Base-by-base conservation (phyloP, 2,797 vertebrate species). In the Centropyge bicolor region DNA sequence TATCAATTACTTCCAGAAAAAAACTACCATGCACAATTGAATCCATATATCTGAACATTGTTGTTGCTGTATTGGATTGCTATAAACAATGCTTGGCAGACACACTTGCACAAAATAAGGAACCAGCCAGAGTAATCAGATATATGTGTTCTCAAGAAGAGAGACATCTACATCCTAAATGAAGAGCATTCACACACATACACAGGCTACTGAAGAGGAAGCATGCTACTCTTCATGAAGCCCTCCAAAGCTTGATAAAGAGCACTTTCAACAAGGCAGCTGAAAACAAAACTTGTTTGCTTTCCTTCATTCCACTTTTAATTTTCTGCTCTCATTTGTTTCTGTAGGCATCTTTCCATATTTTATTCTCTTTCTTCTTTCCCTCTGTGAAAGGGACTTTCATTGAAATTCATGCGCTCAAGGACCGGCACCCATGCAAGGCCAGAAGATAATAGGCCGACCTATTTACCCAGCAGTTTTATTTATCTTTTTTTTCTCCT, bases 341-440 rank as follows among this genome's bases (percentile, higher is more conserved):
- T 86, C 69, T 79, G 68, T 64, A 35, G 78, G 77, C 83, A 86
- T 92, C 68, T 78, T 86, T 61, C 69, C 78, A 84, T 86, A 72
- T 90, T 83, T 88, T 68, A 56, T 75, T 85, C 67, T 74, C 70
- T 76, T 80, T 85, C 81, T 82, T 77, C 84, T 83, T 67, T 49
- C 55, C 54, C 24, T 68, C 31, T 1, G 56, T 88, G 84, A 87
- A 90, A 90, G 63, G 43, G 81, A 87, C 88, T 91, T 89, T 92
- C 89, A 93, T 94, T 95, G 78, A 94, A 95, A 95, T 95, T 93
- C 90, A 90, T 87, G 90, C 78, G 87, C 86, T 95, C 87, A 93
- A 94, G 92, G 92, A 92, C 90, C 74, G 3, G 80, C 72, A 70
- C 84, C 90, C 86, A 80, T 80, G 80, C 92, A 91, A 94, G 95